These are phyloP conservation scores for Paramuricea clavata DNA, from an alignment of 92 coral and sea anemone genomes.

Conservation along the genomic window DNA sequence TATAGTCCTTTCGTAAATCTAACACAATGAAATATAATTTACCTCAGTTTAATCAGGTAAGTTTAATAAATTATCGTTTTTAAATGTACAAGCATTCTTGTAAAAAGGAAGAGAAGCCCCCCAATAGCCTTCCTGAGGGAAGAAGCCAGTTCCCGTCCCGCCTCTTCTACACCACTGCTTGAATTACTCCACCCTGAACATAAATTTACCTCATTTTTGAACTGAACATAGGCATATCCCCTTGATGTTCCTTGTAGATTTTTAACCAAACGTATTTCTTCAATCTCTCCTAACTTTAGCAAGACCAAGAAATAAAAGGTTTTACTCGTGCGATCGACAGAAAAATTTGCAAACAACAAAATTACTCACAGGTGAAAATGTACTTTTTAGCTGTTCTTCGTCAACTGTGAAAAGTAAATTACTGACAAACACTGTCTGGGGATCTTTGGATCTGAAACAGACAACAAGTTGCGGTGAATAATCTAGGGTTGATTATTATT, in stretches of 20 bases:
- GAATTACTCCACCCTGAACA: not conserved
- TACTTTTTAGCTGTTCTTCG: slow-evolving; percentile 82
- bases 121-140: no score
- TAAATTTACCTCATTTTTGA: slow-evolving; percentile 76
- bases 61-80: no score
- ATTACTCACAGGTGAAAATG: slow-evolving; percentile 77
- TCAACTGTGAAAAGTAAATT: slow-evolving; percentile 81
- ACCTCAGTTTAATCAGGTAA: no score
- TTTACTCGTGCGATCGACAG: not conserved
- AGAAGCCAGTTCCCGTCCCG: no score
- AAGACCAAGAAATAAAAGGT: not conserved
- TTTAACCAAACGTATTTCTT: slow-evolving; percentile 85
- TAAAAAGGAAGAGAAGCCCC: no score
- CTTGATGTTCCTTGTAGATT: slow-evolving; percentile 87
- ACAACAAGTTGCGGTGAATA: no score
- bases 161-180: no score
- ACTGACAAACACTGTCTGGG: slow-evolving; percentile 86
- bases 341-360: not conserved
- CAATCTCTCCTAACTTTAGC: slow-evolving; percentile 83
- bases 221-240: slow-evolving; percentile 94
- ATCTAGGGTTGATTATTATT: no score
- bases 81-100: no score
- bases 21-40: no score
- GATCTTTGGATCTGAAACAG: slow-evolving; percentile 75
- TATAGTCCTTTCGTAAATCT: no score